phyloP scores from a whole-genome alignment of 2,113 vertebrate genomes.

The Megaceryle torquata region DNA sequence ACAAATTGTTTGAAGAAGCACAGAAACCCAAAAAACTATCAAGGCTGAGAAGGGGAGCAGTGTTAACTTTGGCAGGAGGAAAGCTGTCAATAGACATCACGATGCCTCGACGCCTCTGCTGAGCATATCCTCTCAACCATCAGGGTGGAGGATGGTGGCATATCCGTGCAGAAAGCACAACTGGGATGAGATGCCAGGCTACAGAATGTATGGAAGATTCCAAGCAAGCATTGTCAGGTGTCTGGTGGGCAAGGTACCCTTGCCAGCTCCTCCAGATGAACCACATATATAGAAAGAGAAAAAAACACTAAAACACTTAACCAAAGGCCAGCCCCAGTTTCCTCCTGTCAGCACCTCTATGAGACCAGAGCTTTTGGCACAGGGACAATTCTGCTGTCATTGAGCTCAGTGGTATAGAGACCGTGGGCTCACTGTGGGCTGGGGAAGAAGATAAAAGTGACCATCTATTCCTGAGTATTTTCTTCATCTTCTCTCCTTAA shows the following conservation, averaged over 20 bases:
- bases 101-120: not conserved
- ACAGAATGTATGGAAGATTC: not conserved
- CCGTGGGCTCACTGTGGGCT: not conserved
- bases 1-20: not conserved
- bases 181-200: not conserved
- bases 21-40: not conserved
- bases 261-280: not conserved
- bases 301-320: not conserved
- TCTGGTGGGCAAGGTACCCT: not conserved
- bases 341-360: not conserved
- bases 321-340: not conserved
- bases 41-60: not conserved
- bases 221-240: not conserved
- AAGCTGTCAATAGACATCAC: not conserved
- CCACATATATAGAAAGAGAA: not conserved
- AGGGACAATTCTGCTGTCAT: not conserved
- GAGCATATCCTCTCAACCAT: not conserved
- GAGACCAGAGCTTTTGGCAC: not conserved
- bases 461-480: not conserved
- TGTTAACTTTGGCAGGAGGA: not conserved
- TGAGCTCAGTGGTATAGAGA: not conserved
- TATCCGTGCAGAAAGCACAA: not conserved
- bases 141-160: not conserved
- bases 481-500: not conserved
- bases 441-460: not conserved